phyloP scores from a whole-genome alignment of 2,797 vertebrate genomes.

The Typhlichthys eigenmanni region DNA sequence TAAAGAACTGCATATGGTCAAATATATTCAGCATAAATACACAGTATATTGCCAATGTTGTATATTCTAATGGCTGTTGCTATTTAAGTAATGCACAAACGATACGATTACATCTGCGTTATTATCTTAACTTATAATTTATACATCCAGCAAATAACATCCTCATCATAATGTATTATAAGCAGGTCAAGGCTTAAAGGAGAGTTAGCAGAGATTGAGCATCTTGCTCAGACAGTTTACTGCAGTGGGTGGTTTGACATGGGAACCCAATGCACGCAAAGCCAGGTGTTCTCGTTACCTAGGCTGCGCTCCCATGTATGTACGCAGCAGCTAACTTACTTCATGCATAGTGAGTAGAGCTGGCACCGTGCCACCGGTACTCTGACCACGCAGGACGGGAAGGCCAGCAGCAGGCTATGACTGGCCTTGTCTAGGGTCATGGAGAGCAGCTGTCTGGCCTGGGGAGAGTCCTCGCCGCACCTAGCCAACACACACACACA shows the following conservation, averaged over 20 bases:
- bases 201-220: not conserved
- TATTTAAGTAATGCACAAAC: not conserved
- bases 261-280: not conserved
- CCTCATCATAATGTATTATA: too few species aligned
- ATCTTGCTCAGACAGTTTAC: not conserved
- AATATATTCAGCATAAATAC: too few species aligned
- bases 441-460: slow-evolving; percentile 84
- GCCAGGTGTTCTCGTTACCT: not conserved
- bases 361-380: slow-evolving; percentile 92
- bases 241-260: not conserved
- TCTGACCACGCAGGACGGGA: slow-evolving; percentile 89
- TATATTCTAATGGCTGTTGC: too few species aligned
- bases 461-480: slow-evolving; percentile 79
- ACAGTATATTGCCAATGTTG: too few species aligned
- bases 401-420: slow-evolving; percentile 86
- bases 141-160: too few species aligned
- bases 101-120: too few species aligned
- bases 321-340: slow-evolving; percentile 77
- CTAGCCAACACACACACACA: slow-evolving; percentile 64
- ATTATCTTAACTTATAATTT: too few species aligned
- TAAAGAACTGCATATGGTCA: too few species aligned
- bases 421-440: slow-evolving; percentile 86
- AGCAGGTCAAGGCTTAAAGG: too few species aligned
- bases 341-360: slow-evolving; percentile 92
- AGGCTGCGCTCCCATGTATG: slow-evolving; percentile 10